phyloP scores from a whole-genome alignment of 2,888 invertebrate species.

The Bombylius discolor region DNA sequence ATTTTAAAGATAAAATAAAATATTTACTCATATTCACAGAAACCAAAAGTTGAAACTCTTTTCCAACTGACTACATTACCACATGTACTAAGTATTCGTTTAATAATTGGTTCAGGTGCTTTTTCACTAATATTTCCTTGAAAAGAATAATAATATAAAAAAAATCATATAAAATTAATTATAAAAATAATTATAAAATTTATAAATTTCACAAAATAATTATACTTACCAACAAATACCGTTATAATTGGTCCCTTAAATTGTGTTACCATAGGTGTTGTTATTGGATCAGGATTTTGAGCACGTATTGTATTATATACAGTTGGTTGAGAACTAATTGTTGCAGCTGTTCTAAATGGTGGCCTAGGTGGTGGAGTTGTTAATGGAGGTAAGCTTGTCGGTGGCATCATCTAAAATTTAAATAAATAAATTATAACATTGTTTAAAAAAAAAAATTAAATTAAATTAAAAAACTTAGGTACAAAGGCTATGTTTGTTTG shows the following conservation, averaged over 20 bases:
- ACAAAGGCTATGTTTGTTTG: no score
- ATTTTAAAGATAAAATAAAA: background rate
- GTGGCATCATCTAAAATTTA: slow-evolving; percentile 40
- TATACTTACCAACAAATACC: slow-evolving; percentile 74
- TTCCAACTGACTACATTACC: slow-evolving; percentile 96
- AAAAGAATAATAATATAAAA: slow-evolving; percentile 12
- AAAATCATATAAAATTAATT: background rate
- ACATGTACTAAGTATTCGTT: slow-evolving; percentile 82
- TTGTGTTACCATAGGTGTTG: slow-evolving; percentile 13
- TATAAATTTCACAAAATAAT: background rate
- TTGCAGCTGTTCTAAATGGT: slow-evolving; percentile 36
- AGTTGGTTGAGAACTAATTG: slow-evolving; percentile 36
- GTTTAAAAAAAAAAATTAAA: no score
- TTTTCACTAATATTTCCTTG: slow-evolving; percentile 80
- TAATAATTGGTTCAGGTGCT: slow-evolving; percentile 89
- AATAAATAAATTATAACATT: no score
- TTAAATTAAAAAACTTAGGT: no score
- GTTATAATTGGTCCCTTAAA: slow-evolving; percentile 80
- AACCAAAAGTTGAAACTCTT: slow-evolving; percentile 93
- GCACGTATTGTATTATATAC: slow-evolving; percentile 24
- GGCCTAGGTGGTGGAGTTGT: slow-evolving; percentile 34
- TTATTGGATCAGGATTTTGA: slow-evolving; percentile 22
- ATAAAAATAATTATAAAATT: background rate
- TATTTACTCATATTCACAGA: slow-evolving; percentile 78
- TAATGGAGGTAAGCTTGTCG: slow-evolving; percentile 32